These are phyloP conservation scores for Catharus minimus DNA, from an alignment of 2,113 vertebrate species.

Conservation along the genomic window DNA sequence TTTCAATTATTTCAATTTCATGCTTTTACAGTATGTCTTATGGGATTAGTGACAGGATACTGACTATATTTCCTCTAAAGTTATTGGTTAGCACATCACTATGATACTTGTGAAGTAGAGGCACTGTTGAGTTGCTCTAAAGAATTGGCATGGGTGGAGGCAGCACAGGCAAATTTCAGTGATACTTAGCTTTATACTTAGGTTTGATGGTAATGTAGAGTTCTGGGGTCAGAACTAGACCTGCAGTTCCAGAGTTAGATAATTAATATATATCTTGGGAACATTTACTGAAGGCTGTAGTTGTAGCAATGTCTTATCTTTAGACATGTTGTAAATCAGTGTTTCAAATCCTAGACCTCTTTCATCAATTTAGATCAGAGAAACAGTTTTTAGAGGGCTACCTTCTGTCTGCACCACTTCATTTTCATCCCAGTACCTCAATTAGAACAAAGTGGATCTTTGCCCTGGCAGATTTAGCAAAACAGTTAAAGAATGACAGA, in stretches of 20 bases:
- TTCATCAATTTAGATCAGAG: not conserved
- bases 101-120: not conserved
- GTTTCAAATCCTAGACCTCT: not conserved
- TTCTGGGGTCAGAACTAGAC: not conserved
- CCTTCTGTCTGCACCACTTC: not conserved
- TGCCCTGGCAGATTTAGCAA: not conserved
- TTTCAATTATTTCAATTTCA: not conserved
- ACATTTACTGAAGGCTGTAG: not conserved
- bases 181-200: not conserved
- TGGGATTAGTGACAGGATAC: not conserved
- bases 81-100: not conserved
- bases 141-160: not conserved
- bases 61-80: not conserved
- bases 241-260: not conserved
- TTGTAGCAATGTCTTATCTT: not conserved
- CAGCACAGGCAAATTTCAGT: not conserved
- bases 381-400: not conserved
- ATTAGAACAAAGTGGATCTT: not conserved
- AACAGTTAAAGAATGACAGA: not conserved
- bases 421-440: not conserved
- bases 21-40: not conserved
- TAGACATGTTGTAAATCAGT: not conserved
- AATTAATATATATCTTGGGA: not conserved
- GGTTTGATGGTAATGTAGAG: rapidly evolving
- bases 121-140: not conserved